phyloP scores from a whole-genome alignment of 2,113 vertebrate genomes.

The Vidua macroura region DNA sequence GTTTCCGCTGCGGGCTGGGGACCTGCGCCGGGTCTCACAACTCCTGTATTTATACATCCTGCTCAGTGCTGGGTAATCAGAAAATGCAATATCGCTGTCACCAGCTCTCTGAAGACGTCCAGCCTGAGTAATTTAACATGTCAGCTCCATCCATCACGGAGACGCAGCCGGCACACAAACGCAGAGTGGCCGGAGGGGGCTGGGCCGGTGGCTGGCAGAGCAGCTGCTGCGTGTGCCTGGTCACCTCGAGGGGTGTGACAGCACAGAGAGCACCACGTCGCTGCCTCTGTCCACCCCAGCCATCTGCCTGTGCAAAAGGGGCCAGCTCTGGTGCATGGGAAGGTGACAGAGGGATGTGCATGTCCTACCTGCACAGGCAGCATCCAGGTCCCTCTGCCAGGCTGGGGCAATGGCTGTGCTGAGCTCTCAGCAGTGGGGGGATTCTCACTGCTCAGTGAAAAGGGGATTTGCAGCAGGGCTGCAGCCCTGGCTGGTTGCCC shows the following conservation, averaged over 20 bases:
- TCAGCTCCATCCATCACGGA: conserved; percentile 78
- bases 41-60: conserved; percentile 70
- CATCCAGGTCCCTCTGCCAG: fast-evolving
- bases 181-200: not conserved
- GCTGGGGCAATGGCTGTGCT: not conserved
- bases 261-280: fast-evolving
- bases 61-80: conserved; percentile 71
- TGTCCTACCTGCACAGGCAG: fast-evolving
- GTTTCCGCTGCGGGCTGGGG: not conserved
- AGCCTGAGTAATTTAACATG: conserved; percentile 78
- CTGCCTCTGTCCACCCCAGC: not conserved
- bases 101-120: conserved; percentile 69
- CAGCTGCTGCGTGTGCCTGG: not conserved
- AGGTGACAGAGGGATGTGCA: not conserved
- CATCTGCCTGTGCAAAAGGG: not conserved
- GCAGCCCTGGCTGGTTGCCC: not conserved
- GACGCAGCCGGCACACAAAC: conserved; percentile 24
- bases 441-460: not conserved
- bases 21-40: not conserved
- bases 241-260: not conserved
- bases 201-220: not conserved
- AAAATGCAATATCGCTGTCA: conserved; percentile 79
- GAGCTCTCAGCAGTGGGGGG: not conserved
- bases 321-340: not conserved
- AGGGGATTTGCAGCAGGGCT: not conserved